Conservation (phyloP, 64 coral and sea anemone genomes). For the Anthopleura sola region DNA sequence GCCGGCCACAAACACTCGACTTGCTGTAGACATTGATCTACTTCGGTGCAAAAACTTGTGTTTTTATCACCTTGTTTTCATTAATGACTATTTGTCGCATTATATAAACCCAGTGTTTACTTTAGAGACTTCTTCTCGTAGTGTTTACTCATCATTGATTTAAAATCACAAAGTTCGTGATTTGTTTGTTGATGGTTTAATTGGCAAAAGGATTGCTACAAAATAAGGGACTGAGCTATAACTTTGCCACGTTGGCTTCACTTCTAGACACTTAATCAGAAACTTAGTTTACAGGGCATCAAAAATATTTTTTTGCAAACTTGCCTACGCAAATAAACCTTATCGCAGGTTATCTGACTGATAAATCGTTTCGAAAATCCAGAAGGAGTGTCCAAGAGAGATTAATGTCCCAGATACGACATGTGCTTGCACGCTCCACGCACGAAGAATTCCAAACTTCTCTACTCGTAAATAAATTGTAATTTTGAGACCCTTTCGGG, state of each 20-base stretch:
- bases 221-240: not conserved
- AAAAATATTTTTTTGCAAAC: conserved; percentile 4
- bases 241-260: not conserved
- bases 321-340: conserved; percentile 8
- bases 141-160: not conserved
- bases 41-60: not conserved
- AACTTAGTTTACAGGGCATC: not conserved
- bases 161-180: not conserved
- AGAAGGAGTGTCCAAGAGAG: conserved; percentile 10
- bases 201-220: not conserved
- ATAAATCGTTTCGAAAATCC: conserved; percentile 24
- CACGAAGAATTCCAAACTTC: not conserved
- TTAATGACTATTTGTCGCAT: not conserved
- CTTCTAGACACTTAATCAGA: not conserved
- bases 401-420: not conserved
- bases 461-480: not conserved
- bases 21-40: not conserved
- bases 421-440: not conserved
- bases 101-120: not conserved
- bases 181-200: not conserved
- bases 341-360: conserved; percentile 11
- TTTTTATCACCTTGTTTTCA: not conserved
- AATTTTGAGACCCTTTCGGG: not conserved
- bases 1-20: too few species aligned
- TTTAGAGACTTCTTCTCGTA: not conserved